Conservation (phyloP, 2,888 invertebrate genomes). For the Lasioglossum zephyrum region DNA sequence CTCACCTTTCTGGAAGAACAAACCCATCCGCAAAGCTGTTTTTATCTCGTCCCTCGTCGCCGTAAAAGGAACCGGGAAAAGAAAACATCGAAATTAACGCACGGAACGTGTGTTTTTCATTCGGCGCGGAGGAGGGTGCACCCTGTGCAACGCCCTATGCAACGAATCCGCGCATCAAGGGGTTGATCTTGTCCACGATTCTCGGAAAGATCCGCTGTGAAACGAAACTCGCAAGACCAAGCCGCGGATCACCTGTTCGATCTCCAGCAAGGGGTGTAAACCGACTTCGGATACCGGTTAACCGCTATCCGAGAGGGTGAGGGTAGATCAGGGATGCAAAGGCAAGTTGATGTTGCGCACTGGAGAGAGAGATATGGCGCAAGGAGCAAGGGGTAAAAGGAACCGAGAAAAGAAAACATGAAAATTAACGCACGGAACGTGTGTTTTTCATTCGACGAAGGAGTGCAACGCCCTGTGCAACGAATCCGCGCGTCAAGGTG, state of each 20-base stretch:
- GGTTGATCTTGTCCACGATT: neutral
- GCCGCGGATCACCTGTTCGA: neutral
- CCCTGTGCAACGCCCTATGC: neutral
- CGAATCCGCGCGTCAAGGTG: neutral
- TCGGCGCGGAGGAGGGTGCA: neutral
- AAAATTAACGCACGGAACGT: neutral
- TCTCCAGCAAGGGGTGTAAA: too few species aligned
- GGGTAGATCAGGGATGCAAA: too few species aligned
- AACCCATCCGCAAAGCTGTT: neutral
- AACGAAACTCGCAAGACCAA: neutral
- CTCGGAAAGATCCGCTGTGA: neutral
- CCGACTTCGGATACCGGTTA: too few species aligned
- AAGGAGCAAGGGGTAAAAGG: too few species aligned
- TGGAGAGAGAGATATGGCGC: too few species aligned
- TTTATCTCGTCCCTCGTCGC: neutral
- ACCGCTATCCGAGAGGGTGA: neutral
- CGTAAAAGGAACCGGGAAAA: neutral
- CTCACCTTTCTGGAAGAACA: neutral
- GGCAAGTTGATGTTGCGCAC: too few species aligned
- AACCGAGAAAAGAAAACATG: neutral
- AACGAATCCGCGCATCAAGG: neutral
- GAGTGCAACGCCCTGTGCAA: neutral
- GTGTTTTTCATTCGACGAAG: neutral
- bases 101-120: neutral
- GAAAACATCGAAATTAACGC: neutral